Evolutionary conservation across 2,113 vertebrate species (phyloP).

Genomic region (Accipiter cooperii): DNA sequence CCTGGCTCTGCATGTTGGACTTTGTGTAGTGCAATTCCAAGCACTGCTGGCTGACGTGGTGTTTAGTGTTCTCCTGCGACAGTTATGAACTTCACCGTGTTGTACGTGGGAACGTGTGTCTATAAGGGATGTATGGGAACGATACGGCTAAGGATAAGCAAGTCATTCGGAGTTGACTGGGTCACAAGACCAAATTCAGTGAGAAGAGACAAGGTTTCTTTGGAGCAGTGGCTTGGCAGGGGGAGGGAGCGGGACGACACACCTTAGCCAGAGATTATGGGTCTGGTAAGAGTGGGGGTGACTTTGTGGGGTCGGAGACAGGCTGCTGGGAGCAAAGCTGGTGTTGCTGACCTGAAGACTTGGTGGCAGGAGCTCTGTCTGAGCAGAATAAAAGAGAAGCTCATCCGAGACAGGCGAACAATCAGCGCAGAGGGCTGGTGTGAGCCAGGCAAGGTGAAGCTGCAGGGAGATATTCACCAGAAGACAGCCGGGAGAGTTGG

Average conservation of each 20-base stretch:
- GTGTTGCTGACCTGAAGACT: neutral
- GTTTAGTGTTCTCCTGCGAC: accelerated
- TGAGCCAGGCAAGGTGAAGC: accelerated
- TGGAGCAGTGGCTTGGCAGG: neutral
- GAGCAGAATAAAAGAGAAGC: neutral
- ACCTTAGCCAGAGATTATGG: neutral
- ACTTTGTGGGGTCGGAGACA: neutral
- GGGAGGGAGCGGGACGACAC: too few species aligned
- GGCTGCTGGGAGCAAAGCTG: neutral
- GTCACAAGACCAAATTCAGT: neutral
- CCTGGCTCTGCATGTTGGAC: accelerated
- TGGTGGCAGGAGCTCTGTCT: neutral
- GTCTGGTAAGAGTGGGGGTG: neutral
- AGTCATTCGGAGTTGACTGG: neutral
- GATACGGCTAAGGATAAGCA: accelerated
- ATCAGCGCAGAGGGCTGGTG: neutral
- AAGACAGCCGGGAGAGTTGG: neutral
- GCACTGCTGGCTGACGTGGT: accelerated
- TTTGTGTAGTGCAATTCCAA: accelerated
- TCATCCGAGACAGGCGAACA: neutral
- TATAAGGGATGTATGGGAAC: accelerated
- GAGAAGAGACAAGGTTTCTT: neutral
- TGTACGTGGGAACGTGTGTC: accelerated
- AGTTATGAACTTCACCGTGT: neutral
- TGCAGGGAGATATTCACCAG: neutral